Base-by-base conservation (phyloP, 2,888 invertebrate genomes). In the Blastobasis adustella region DNA sequence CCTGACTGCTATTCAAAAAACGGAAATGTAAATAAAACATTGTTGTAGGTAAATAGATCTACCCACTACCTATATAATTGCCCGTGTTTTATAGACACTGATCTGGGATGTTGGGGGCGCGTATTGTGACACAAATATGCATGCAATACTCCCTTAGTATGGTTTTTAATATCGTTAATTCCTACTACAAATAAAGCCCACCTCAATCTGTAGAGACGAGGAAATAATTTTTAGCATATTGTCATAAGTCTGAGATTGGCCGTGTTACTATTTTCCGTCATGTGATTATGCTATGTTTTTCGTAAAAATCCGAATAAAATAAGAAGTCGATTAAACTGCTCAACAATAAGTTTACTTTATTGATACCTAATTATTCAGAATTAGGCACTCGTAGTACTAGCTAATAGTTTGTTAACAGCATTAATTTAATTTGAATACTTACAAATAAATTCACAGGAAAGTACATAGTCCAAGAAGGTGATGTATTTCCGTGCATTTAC, bases 401-500 rank as follows among this genome's bases (percentile, higher is more conserved):
- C 41, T 8, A 8, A 41, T 8, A 3, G 9, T 41, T 41, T 7
- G 9, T 7, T 8, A 41, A 41, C 41, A 8, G 41, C 41, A 41
- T 23, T 23, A 23, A 23, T 23, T 23, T 23, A 23, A 23, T 23
- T 23, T 23, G 3, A 23, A 23, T 23, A 23, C 23, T n/a, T n/a
- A n/a, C n/a, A n/a, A n/a, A n/a, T n/a, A n/a, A n/a, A n/a, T 44
- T 10, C 10, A 44, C 10, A 44, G 44, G 44, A 8, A 44, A 44
- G n/a, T 58, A 51, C 23, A 60, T 70, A 9, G 53, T 67, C 6
- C 62, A 64, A 51, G 63, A 62, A 49, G 69, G 69, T 7, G 70
- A 70, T 51, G 62, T 69, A 50, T 65, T 57, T 46, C 57, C 68
- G 5, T 62, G 63, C 40, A 61, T 65, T 47, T 66, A 65, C 53